A percentile compares a stretch with the other conserved stretches of the same genome.
These are phyloP conservation scores for Thalpophila matura DNA, from an alignment of 2,888 invertebrate genomes.

Conservation along the genomic window DNA sequence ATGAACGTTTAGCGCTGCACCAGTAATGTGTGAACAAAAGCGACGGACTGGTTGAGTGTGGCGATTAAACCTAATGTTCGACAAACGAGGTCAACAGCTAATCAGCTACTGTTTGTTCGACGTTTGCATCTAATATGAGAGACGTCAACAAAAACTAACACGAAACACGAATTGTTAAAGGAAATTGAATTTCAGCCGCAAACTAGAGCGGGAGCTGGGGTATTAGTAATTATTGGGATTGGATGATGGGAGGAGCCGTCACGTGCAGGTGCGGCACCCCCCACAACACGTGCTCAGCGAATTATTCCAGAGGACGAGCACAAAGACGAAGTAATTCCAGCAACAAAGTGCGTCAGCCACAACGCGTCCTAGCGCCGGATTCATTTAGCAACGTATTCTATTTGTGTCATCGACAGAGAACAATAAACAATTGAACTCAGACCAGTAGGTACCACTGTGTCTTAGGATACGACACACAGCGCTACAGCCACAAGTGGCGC, in stretches of 20 bases:
- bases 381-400: slow-evolving; percentile 11
- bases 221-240: not conserved
- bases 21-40: not conserved
- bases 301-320: not conserved
- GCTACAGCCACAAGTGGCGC: not conserved
- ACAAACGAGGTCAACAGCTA: slow-evolving; percentile 24
- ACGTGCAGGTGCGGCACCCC: not conserved
- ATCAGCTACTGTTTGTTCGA: slow-evolving; percentile 15
- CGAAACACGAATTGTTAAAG: not conserved
- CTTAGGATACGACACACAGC: not conserved
- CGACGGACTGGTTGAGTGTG: not conserved
- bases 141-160: slow-evolving; percentile 15
- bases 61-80: slow-evolving; percentile 13
- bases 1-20: not conserved
- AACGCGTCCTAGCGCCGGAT: not conserved
- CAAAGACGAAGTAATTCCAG: not conserved
- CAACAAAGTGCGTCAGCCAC: not conserved
- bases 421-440: slow-evolving; percentile 15
- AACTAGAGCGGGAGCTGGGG: not conserved
- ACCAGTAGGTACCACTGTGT: not conserved
- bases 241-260: not conserved
- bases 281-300: not conserved
- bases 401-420: slow-evolving; percentile 16
- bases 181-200: not conserved
- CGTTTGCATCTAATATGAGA: slow-evolving; percentile 9